Evolutionary conservation across 1,140 invertebrate genomes (phyloP), one percentile per base, ranked within the genome.

Genomic region (Drosophila gunungcola): DNA sequence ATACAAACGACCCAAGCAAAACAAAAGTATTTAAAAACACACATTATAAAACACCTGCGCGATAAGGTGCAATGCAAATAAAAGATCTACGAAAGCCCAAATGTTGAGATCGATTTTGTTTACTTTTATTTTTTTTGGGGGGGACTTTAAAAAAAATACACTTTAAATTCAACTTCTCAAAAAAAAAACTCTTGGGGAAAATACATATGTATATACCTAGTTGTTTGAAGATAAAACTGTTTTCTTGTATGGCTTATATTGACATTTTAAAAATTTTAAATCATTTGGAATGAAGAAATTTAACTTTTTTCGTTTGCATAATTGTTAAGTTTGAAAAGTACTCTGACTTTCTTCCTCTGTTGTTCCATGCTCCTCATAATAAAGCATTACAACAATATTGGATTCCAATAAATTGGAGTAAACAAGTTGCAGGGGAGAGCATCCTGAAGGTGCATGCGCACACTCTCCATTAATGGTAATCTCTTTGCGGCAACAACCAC

Each of bases 391-490:
- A 48, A 16, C 11, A 48, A 48, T 4, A 27, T n/a, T 12, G 12
- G 25, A 48, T n/a, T 5, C 45, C n/a, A n/a, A n/a, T n/a, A n/a
- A n/a, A n/a, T n/a, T n/a, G n/a, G n/a, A n/a, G 32, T 43, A 45
- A 41, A 63, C 57, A 62, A 67, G 32, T 43, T 34, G 45, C 43
- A 41, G 0, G 61, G 45, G 32, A 78, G 64, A 60, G 73, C 51
- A 56, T 55, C 21, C 4, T 38, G 55, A 32, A 46, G 25, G 55
- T 46, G 32, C 16, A 48, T 36, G 57, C 55, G 64, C 57, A 45
- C 74, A 58, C 61, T 78, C 49, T 48, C 46, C 3, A 12, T 36
- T 12, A 32, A 41, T 29, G 41, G 41, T 25, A n/a, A n/a, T 21
- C 51, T 65, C 38, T 73, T 25, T 2, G 16, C 16, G 1, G 21